Evolutionary conservation across 2,888 invertebrate genomes (phyloP).

Genomic region (Harpalus rufipes): DNA sequence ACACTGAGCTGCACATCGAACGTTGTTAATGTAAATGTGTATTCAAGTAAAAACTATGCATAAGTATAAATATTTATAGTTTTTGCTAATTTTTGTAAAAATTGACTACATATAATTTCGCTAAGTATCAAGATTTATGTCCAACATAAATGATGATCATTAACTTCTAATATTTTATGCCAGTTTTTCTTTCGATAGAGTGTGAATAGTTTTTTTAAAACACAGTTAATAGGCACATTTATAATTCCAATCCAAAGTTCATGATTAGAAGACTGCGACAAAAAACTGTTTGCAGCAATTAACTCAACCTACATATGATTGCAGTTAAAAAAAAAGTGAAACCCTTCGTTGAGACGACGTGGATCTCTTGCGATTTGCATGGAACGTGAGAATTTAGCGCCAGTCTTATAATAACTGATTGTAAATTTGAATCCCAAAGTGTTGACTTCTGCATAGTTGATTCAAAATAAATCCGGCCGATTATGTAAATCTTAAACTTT

Average conservation of each 20-base stretch:
- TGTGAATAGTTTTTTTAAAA: conserved; percentile 8
- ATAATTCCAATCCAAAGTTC: conserved; percentile 42
- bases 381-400: background rate
- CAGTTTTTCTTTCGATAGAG: conserved; percentile 15
- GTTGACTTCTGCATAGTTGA: background rate
- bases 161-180: conserved; percentile 7
- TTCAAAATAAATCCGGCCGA: background rate
- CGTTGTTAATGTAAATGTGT: background rate
- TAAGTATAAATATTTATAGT: background rate
- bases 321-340: conserved; percentile 19
- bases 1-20: background rate
- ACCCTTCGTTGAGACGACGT: conserved; percentile 20
- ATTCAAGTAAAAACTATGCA: background rate
- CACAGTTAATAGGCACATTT: conserved; percentile 23
- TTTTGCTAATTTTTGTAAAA: background rate
- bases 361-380: conserved; percentile 11
- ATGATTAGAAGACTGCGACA: conserved; percentile 4
- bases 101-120: conserved; percentile 10
- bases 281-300: conserved; percentile 41
- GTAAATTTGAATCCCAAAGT: background rate
- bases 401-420: background rate
- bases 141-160: conserved; percentile 20
- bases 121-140: conserved; percentile 6
- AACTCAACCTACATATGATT: conserved; percentile 21
- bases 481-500: conserved; percentile 3